Base-by-base conservation (phyloP, 92 coral and sea anemone species). In the Phenganax marumi region DNA sequence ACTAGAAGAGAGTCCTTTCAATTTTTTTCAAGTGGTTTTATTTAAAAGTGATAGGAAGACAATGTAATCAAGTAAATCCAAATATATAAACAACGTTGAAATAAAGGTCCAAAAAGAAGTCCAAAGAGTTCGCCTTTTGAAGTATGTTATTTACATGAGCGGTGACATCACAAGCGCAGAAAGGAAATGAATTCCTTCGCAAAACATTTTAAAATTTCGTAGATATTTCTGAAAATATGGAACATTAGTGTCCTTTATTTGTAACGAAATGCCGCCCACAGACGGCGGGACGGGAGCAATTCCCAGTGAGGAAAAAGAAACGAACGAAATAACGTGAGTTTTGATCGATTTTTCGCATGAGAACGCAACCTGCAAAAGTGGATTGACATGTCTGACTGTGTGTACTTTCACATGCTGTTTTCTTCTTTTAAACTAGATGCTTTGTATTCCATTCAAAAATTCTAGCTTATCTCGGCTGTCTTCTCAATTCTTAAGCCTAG, bases 191-290 rank as follows among this genome's bases (percentile, higher is more conserved):
- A 33, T 66, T 25, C 72, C 48, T 23, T n/a, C 25, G 24, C 49
- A 14, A 56, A 74, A 50, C 48, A 74, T 74, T 11, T 43, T 19
- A 39, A 52, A n/a, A 25, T 25, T 8, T 53, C 17, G 61, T 52
- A 14, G 17, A 13, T 25, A 22, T 25, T 12, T 25, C 19, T 17
- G 9, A 33, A 74, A 74, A 17, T 74, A 25, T 52, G 62, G 46
- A 25, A 7, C 64, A 7, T 2, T 22, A 51, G 43, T 74, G 25
- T 18, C 26, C 17, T 21, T 18, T 10, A 19, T 46, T 72, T 72
- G 25, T n/a, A 19, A 11, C 79, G 79, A 74, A 74, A 74, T 74
- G 79, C 79, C 79, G 46, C 79, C 79, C 19, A 53, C 79, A 10
- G 62, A 74, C 8, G 79, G 65, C 25, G 56, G 50, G 77, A 72